phyloP scores from a whole-genome alignment of 2,113 vertebrate species.

The Lota lota region DNA sequence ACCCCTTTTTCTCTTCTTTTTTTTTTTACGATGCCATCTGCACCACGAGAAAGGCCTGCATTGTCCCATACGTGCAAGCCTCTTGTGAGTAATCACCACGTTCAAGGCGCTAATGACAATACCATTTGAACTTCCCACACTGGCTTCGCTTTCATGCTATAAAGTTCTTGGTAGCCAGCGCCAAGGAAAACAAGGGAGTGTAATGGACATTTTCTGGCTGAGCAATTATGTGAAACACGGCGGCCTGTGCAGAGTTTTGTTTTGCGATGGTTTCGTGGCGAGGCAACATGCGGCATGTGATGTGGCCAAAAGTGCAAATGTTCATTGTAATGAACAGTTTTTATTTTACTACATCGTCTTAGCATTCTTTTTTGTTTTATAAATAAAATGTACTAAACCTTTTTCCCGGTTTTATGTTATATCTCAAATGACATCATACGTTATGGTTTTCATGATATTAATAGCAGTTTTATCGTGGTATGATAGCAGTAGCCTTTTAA shows the following conservation, averaged over 20 bases:
- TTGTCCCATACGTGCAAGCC: slow-evolving; percentile 62
- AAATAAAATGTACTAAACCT: too few relatives aligned
- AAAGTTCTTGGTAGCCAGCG: slow-evolving; percentile 42
- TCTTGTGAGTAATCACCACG: slow-evolving; percentile 66
- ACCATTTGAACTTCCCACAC: slow-evolving; percentile 73
- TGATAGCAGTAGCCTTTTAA: too few relatives aligned
- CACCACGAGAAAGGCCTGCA: slow-evolving; percentile 49
- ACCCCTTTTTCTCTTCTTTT: slow-evolving; percentile 24
- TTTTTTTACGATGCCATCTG: slow-evolving; percentile 74
- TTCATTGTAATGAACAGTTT: slow-evolving; percentile 39
- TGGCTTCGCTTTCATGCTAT: slow-evolving; percentile 58
- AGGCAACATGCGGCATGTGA: slow-evolving; percentile 33
- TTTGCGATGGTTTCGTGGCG: slow-evolving; percentile 64
- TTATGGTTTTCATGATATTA: too few relatives aligned
- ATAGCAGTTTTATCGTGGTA: too few relatives aligned
- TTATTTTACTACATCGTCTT: not conserved
- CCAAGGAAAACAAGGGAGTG: slow-evolving; percentile 67
- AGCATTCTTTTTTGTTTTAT: not conserved
- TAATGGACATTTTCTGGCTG: slow-evolving; percentile 70
- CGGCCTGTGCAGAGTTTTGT: slow-evolving; percentile 48
- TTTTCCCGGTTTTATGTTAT: too few relatives aligned
- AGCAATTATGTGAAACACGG: slow-evolving; percentile 64
- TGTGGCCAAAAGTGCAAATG: slow-evolving; percentile 58
- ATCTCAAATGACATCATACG: too few relatives aligned
- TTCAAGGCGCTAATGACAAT: slow-evolving; percentile 68